phyloP scores from a whole-genome alignment of 2,113 vertebrate genomes.

The Clupea harengus region DNA sequence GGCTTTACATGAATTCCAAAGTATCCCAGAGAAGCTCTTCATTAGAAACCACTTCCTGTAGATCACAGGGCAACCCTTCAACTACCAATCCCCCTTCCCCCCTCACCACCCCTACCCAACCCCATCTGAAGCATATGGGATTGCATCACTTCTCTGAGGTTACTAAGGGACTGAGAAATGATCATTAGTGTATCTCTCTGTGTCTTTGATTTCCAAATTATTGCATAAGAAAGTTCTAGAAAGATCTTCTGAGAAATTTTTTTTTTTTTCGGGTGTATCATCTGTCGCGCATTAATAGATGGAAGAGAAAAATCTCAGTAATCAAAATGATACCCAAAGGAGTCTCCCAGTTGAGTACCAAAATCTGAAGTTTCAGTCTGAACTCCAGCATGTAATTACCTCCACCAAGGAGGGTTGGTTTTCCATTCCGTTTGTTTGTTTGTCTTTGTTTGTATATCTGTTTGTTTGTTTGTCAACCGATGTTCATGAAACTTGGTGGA shows the following conservation, averaged over 20 bases:
- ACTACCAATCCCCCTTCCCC: background rate
- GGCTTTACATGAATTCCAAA: background rate
- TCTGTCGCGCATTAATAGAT: background rate
- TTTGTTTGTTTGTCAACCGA: too few relatives aligned
- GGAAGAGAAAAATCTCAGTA: conserved; percentile 26
- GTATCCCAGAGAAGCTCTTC: background rate
- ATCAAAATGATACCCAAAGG: background rate
- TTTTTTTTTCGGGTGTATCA: background rate
- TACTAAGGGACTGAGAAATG: background rate
- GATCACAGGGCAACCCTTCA: background rate
- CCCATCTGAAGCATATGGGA: background rate
- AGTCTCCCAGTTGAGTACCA: background rate
- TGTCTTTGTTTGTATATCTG: too few relatives aligned
- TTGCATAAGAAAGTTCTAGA: conserved; percentile 6
- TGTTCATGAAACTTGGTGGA: too few relatives aligned
- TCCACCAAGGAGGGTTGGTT: too few relatives aligned
- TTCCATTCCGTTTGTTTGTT: too few relatives aligned
- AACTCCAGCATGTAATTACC: conserved; percentile 45
- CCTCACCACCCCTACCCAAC: conserved; percentile 7
- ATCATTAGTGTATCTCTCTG: background rate
- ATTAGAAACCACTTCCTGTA: background rate
- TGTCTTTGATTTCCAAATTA: background rate
- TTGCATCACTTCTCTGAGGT: background rate
- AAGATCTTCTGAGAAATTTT: conserved; percentile 7
- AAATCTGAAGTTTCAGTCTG: conserved; percentile 42